Percentiles rank a stretch among this genome's conserved stretches.
Evolutionary conservation across 2,888 invertebrate genomes (phyloP).

Genomic region (Athalia cordata): DNA sequence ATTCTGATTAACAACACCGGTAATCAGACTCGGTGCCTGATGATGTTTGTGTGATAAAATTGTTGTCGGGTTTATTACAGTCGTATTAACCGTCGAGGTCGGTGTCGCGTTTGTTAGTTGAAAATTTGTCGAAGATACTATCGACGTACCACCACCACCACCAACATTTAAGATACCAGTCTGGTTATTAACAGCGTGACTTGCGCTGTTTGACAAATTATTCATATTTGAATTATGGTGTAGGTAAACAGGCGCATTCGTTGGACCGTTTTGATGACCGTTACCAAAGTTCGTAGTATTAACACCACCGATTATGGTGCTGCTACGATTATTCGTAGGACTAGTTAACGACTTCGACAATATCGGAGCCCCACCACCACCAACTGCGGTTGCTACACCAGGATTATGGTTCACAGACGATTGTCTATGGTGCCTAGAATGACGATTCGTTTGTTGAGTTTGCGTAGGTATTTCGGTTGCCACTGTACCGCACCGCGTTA

Average conservation of each 20-base stretch:
- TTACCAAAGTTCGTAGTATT: constrained; percentile 67
- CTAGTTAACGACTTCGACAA: constrained; percentile 71
- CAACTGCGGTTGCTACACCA: neutral
- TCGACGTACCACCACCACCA: neutral
- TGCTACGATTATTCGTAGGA: constrained; percentile 68
- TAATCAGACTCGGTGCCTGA: constrained; percentile 66
- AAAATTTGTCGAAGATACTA: neutral
- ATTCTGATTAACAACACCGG: constrained; percentile 67
- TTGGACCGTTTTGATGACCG: constrained; percentile 69
- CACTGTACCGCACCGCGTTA: constrained; percentile 13
- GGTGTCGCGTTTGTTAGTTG: neutral
- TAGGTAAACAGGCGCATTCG: constrained; percentile 52
- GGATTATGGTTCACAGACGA: constrained; percentile 29
- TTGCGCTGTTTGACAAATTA: constrained; percentile 24
- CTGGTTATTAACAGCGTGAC: constrained; percentile 23
- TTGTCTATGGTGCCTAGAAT: constrained; percentile 41
- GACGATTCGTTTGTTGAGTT: constrained; percentile 26
- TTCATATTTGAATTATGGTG: constrained; percentile 53
- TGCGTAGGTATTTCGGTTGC: neutral
- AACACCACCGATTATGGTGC: constrained; percentile 54
- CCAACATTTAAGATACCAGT: neutral
- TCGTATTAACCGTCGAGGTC: neutral
- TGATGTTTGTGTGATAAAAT: constrained; percentile 69
- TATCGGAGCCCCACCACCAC: constrained; percentile 61
- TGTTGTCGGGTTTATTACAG: constrained; percentile 23